These are phyloP conservation scores for Solea senegalensis DNA, from an alignment of 2,113 vertebrate species.

Conservation along the genomic window DNA sequence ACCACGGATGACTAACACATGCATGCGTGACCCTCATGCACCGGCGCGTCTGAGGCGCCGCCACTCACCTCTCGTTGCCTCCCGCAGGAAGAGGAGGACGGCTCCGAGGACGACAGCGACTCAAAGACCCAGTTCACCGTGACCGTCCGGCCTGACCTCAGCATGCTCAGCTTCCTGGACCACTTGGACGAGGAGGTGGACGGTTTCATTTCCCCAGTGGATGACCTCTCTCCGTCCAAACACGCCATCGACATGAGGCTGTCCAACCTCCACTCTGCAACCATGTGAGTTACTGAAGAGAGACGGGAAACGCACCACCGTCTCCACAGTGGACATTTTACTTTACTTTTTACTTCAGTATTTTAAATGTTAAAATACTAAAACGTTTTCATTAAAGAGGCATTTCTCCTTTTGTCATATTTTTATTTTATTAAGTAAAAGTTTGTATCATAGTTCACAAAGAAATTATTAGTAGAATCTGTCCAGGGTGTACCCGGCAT, in stretches of 20 bases:
- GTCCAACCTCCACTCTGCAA: constrained; percentile 95
- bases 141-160: constrained; percentile 84
- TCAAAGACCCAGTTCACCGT: constrained; percentile 82
- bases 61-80: constrained; percentile 1
- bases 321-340: too few species aligned
- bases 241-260: constrained; percentile 89
- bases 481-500: too few species aligned
- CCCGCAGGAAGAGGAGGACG: constrained; percentile 91
- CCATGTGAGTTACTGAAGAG: constrained; percentile 83
- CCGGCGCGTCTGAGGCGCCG: constrained; percentile 13
- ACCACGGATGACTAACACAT: constrained; percentile 51
- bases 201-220: constrained; percentile 92
- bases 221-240: constrained; percentile 88
- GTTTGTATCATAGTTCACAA: too few species aligned
- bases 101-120: constrained; percentile 88
- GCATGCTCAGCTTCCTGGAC: constrained; percentile 87
- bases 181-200: constrained; percentile 91
- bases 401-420: too few species aligned
- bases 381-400: too few species aligned
- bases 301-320: too few species aligned
- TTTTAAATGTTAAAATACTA: too few species aligned
- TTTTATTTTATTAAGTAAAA: too few species aligned
- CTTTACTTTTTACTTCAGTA: too few species aligned
- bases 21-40: constrained; percentile 26
- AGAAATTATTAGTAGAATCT: too few species aligned